phyloP scores from a whole-genome alignment of 2,113 vertebrate species.

The Tenebrosternarchus preto region DNA sequence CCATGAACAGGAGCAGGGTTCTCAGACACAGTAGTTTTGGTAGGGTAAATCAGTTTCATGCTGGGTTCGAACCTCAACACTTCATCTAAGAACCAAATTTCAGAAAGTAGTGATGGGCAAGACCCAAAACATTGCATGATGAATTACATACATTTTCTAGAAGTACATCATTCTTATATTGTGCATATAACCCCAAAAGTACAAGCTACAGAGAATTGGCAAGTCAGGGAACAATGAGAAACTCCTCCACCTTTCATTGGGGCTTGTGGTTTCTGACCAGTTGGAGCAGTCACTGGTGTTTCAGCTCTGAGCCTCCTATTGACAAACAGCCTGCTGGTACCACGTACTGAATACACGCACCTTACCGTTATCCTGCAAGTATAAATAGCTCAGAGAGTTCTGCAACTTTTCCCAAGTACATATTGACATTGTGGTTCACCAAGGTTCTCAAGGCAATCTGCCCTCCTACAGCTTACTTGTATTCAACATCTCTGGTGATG shows the following conservation, averaged over 20 bases:
- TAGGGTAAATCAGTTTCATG: too few relatives aligned
- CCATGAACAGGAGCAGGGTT: too few relatives aligned
- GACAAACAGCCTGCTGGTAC: not conserved
- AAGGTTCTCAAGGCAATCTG: not conserved
- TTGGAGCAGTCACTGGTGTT: not conserved
- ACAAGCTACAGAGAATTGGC: too few relatives aligned
- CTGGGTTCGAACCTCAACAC: too few relatives aligned
- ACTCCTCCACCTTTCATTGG: not conserved
- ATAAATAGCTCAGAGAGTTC: not conserved
- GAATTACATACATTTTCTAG: too few relatives aligned
- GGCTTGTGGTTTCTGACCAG: not conserved
- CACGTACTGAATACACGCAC: constrained; percentile 33
- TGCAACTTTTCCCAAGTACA: too few relatives aligned
- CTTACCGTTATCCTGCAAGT: constrained; percentile 13
- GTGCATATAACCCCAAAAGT: too few relatives aligned
- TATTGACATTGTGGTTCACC: not conserved
- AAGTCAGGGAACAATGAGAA: not conserved
- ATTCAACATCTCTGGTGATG: constrained; percentile 50
- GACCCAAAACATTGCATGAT: too few relatives aligned
- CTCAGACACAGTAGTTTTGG: too few relatives aligned
- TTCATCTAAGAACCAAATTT: too few relatives aligned
- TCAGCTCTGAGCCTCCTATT: not conserved
- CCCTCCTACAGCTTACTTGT: constrained; percentile 50
- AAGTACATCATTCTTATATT: too few relatives aligned
- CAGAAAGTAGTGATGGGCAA: too few relatives aligned